Evolutionary conservation across 2,888 invertebrate genomes (phyloP).

Genomic region (Nasonia oneida): DNA sequence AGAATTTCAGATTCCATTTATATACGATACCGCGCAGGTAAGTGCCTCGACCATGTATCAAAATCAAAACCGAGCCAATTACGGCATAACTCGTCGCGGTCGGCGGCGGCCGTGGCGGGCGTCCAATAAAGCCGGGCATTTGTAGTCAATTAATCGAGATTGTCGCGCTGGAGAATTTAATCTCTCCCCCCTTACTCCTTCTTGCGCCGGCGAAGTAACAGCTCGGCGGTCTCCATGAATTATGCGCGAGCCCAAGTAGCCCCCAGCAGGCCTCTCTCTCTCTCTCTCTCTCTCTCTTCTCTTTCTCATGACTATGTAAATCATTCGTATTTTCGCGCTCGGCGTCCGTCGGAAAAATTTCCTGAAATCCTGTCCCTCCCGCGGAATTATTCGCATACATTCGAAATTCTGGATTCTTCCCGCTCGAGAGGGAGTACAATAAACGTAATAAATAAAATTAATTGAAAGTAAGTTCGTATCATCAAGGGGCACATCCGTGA

Average conservation of each 20-base stretch:
- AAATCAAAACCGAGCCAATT: conserved; percentile 22
- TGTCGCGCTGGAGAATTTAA: conserved; percentile 57
- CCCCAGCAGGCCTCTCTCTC: not conserved
- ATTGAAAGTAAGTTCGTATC: conserved; percentile 28
- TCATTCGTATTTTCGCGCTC: conserved; percentile 62
- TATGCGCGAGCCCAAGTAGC: conserved; percentile 38
- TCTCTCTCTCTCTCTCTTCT: not conserved
- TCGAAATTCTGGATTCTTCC: conserved; percentile 23
- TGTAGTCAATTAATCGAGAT: conserved; percentile 61
- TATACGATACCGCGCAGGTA: not conserved
- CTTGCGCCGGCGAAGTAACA: conserved; percentile 16
- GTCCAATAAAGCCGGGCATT: conserved; percentile 36
- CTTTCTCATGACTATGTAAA: conserved; percentile 62
- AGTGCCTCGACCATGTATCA: conserved; percentile 13
- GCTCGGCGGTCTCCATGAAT: conserved; percentile 39
- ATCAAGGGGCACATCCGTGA: conserved; percentile 20
- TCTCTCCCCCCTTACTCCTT: not conserved
- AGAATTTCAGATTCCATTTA: not conserved
- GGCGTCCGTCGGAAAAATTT: conserved; percentile 53
- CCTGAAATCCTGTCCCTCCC: conserved; percentile 7
- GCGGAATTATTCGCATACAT: conserved; percentile 33
- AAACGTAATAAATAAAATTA: not conserved
- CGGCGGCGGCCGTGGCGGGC: conserved; percentile 19
- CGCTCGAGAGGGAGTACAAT: not conserved
- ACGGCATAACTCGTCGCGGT: conserved; percentile 19